These are phyloP conservation scores for Callipepla squamata DNA, from an alignment of 2,113 vertebrate genomes.

Conservation along the genomic window DNA sequence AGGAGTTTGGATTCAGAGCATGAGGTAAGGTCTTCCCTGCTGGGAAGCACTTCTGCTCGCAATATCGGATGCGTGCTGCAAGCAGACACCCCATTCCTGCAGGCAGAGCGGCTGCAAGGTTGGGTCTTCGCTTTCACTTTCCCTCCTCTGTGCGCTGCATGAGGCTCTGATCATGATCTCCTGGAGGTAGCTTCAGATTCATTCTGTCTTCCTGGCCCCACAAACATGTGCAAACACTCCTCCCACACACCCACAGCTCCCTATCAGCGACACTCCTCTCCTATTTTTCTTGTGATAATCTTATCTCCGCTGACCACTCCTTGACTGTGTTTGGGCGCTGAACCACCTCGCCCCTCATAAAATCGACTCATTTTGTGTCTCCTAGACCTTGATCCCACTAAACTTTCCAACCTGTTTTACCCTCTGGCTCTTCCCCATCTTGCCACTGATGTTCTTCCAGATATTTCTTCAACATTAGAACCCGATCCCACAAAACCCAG, in stretches of 20 bases:
- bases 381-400: constrained; percentile 62
- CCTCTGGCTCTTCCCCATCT: not conserved
- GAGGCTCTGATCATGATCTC: rapidly evolving
- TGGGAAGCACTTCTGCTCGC: rapidly evolving
- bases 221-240: not conserved
- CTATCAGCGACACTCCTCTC: constrained; percentile 51
- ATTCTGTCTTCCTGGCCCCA: not conserved
- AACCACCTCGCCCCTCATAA: constrained; percentile 64
- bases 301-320: constrained; percentile 65
- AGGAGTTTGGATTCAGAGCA: rapidly evolving
- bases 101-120: rapidly evolving
- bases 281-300: constrained; percentile 27
- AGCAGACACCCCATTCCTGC: not conserved
- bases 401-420: not conserved
- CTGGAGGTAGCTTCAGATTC: not conserved
- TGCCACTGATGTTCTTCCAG: not conserved
- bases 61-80: rapidly evolving
- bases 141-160: rapidly evolving
- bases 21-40: not conserved
- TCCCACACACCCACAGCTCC: not conserved
- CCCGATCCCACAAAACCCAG: not conserved
- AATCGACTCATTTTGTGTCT: constrained; percentile 25
- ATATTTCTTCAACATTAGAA: not conserved
- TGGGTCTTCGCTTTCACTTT: not conserved
- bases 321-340: constrained; percentile 53